Base-by-base conservation (phyloP, 2,113 vertebrate species). In the Melanostigma gelatinosum region DNA sequence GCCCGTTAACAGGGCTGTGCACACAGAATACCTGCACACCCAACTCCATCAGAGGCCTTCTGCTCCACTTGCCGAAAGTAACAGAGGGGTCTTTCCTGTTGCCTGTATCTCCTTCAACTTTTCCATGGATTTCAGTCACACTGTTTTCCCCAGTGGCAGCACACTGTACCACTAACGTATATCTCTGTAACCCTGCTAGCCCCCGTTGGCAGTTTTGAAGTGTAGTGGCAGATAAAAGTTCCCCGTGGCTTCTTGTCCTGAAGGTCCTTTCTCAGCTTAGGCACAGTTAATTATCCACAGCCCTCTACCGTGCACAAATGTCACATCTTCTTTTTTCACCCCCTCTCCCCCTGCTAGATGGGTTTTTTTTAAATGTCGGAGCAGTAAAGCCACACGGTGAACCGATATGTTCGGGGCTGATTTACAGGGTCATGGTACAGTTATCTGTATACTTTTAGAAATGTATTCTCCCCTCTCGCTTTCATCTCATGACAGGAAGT, bases 151-250 rank as follows among this genome's bases (percentile, higher is more conserved):
- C 58, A 10, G 0, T 58, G 60, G 34, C 40, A 67, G 72, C 46
- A 40, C 48, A 73, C 69, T 67, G 22, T 60, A 77, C 40, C 75
- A 50, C 24, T 15, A 48, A 11, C 75, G 69, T 80, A 29, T 75
- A 79, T 75, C 61, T 68, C 16, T 55, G 22, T 18, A 24, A 60
- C 38, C 48, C 63, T 71, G 50, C 32, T 73, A 42, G 15, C 18
- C 42, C 74, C 44, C 0, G 2, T 84, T 82, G 55, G 72, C 73
- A 77, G 69, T 83, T 80, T 34, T 80, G 63, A 85, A 64, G 72
- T 91, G 60, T 88, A 80, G 77, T 74, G 40, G 6, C 29, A 77
- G 72, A 86, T 79, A 73, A 83, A 80, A 36, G 20, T 72, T 67
- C 54, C 69, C 11, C 8, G 34, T 62, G n/a, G 67, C 70, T 72